Percentiles rank a stretch among this genome's conserved stretches.
These are phyloP conservation scores for Pemphigus obesinymphae DNA, from an alignment of 1,140 invertebrate genomes.

Conservation along the genomic window DNA sequence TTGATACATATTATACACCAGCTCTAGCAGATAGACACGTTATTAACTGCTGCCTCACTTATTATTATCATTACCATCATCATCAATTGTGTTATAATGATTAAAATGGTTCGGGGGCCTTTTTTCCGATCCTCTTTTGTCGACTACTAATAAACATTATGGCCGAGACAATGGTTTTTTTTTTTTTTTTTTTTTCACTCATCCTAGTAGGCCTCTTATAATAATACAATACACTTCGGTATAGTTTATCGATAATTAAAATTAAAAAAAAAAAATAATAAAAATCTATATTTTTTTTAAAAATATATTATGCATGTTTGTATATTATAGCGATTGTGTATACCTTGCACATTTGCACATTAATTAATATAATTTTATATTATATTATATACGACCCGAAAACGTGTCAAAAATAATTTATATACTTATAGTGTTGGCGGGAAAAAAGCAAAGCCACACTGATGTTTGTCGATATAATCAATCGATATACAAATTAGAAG, in stretches of 20 bases:
- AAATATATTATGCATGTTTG: not conserved
- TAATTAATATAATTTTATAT: not conserved
- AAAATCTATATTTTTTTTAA: too few species aligned
- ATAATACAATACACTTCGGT: too few species aligned
- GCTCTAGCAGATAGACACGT: constrained; percentile 37
- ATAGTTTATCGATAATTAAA: constrained; percentile 19
- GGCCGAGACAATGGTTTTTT: constrained; percentile 29
- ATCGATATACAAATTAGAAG: too few species aligned
- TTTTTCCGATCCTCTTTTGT: constrained; percentile 34
- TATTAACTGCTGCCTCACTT: constrained; percentile 42
- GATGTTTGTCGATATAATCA: too few species aligned
- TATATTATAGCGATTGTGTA: not conserved
- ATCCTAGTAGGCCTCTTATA: not conserved
- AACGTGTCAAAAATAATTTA: too few species aligned
- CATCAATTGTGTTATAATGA: constrained; percentile 42
- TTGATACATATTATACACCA: constrained; percentile 40
- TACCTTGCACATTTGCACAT: not conserved
- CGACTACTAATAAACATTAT: constrained; percentile 38
- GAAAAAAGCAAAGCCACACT: too few species aligned
- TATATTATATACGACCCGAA: not conserved
- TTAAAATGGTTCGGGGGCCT: constrained; percentile 40
- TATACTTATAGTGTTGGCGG: too few species aligned
- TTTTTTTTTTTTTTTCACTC: constrained; percentile 13
- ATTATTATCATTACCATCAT: constrained; percentile 39
- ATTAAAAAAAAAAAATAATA: too few species aligned